Evolutionary conservation across 2,888 invertebrate species (phyloP), one percentile per base, ranked within the genome.

Genomic region (Lycocerus yunnanus): DNA sequence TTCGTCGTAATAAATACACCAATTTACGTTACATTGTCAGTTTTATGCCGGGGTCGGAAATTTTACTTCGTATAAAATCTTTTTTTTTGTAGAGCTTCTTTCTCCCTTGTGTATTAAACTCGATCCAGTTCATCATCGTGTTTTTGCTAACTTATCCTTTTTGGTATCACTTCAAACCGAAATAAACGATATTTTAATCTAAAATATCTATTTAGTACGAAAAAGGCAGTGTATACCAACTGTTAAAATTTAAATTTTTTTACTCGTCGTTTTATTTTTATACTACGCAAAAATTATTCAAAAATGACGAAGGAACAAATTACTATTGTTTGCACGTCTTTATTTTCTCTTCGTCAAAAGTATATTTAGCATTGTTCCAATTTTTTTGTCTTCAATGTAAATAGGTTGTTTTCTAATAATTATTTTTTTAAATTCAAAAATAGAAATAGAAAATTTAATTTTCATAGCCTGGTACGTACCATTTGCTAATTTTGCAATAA

Each of bases 21-120:
- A 63, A 70, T 76, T 73, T 76, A 71, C 24, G 71, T 71, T 61
- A 76, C 72, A 73, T 76, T 71, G 68, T 73, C 73, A 70, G 73
- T 68, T 73, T 76, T 76, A 76, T 71, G 65, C 69, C 21, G 27
- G 61, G 72, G 68, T 63, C 67, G 72, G 72, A 72, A 71, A 72
- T 72, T 72, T 71, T 68, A 68, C 68, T 68, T 43, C 43, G 72
- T 72, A 68, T 72, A 72, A 72, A 72, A 72, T 72, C 72, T 72
- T 67, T 72, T 72, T 71, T 72, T 63, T 63, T 60, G n/a, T n/a
- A 58, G 61, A 61, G 68, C 58, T 67, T 61, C 72, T 59, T 71
- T 63, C 18, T 71, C 71, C 71, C 71, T 66, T 61, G 72, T 68
- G 72, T 68, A 72, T 72, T 72, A 72, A 68, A 60, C 72, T 60